Evolutionary conservation across 30 jellyfish, hydroid and myxozoan genomes (phyloP).

Genomic region (Sanderia malayensis): DNA sequence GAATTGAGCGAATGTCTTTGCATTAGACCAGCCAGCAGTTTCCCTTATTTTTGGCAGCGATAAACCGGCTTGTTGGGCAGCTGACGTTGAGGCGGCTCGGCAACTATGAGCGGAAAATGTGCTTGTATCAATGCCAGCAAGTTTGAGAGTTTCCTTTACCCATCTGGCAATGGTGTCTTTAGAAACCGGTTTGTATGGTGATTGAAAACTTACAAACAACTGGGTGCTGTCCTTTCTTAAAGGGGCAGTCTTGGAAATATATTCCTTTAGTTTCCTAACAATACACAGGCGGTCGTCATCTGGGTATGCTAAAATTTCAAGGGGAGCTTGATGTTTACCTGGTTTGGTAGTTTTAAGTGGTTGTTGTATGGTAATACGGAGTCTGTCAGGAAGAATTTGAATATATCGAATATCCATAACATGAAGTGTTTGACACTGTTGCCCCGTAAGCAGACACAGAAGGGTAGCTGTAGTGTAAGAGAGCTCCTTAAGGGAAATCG

Average conservation of each 20-base stretch:
- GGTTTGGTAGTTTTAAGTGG: conserved; percentile 20
- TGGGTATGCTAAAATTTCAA: conserved; percentile 11
- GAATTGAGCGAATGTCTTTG: neutral
- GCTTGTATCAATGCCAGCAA: conserved; percentile 26
- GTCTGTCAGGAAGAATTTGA: neutral
- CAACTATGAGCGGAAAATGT: conserved; percentile 6
- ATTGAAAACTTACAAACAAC: conserved; percentile 22
- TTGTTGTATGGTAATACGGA: neutral
- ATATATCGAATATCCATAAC: neutral
- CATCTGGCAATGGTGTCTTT: conserved; percentile 29
- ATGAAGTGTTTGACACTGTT: conserved; percentile 46
- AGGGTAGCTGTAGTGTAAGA: conserved; percentile 3
- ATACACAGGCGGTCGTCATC: conserved; percentile 25
- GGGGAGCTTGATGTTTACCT: conserved; percentile 28
- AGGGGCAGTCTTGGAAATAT: neutral
- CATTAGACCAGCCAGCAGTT: conserved; percentile 35
- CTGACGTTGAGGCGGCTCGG: conserved; percentile 34
- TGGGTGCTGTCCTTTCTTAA: neutral
- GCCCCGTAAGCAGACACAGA: conserved; percentile 13
- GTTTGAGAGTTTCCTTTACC: conserved; percentile 6
- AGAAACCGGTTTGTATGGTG: no score
- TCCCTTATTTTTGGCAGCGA: neutral
- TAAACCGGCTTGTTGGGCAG: conserved; percentile 6
- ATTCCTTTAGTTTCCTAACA: neutral
- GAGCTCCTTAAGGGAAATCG: neutral